Evolutionary conservation across 2,113 vertebrate species (phyloP), one percentile per base, ranked within the genome.

Genomic region (Bombycilla garrulus): DNA sequence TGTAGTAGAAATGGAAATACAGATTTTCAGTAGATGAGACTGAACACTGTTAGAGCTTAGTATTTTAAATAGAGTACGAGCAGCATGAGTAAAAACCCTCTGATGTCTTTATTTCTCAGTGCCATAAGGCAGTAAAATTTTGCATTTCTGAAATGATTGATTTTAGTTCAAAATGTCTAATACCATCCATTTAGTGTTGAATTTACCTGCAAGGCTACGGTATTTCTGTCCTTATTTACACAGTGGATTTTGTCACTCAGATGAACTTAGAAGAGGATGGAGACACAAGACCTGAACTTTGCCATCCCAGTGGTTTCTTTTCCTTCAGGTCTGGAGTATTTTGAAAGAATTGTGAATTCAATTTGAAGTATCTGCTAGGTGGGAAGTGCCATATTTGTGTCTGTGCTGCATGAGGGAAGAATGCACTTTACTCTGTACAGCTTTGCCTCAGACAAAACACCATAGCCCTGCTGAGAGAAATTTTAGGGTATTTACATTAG

Each of bases 331-430:
- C 17, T 50, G 45, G 17, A n/a, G 15, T 21, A 69, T 45, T 81
- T 73, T n/a, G 36, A 57, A 81, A 53, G 5, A 36, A 45, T 1
- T 0, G 0, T 44, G 11, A 28, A 19, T 53, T 81, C 1, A 45
- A 81, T 72, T 57, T 66, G 24, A 44, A 56, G 6, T 56, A 35
- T 31, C 15, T 48, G 3, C n/a, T 54, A 57, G 9, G 28, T 25
- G 25, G 24, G 14, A 53, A 45, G 1, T 31, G 28, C 1, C 6
- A 4, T 58, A 25, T 77, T 77, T 57, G 3, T 72, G 12, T 53
- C 54, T 83, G 19, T 44, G 10, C 13, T 76, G 8, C 24, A 40
- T 7, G 11, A 67, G 5, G 8, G 50, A 44, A 66, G 18, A 67
- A 79, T 45, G 2, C 18, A 40, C 53, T 79, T 86, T 44, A 28